Evolutionary conservation across 2,113 vertebrate genomes (phyloP), one percentile per base, ranked within the genome.

Genomic region (Proterorhinus semilunaris): DNA sequence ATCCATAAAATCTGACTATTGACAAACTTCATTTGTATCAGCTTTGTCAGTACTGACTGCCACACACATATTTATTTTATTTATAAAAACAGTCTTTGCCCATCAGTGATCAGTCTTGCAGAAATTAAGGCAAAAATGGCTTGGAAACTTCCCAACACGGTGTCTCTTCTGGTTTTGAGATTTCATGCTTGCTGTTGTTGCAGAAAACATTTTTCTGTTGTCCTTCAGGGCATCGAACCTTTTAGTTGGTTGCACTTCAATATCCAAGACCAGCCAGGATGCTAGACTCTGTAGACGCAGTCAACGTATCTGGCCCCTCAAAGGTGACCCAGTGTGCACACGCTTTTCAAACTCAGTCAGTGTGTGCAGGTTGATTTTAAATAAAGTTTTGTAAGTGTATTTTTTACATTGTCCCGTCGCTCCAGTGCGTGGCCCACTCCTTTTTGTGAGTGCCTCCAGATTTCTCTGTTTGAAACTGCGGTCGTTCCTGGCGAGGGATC

Each of bases 401-500:
- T 44, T 16, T 72, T 91, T 90, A 93, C 8, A 86, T 90, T 64
- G 86, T 89, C 57, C 91, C 86, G 6, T 94, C 91, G 5, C 83
- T 88, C 92, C 91, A 90, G 88, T 87, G 92, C 7, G 92, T 94
- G 12, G 93, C 89, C 96, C 96, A 98, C 69, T 94, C 93, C 84
- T 93, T 95, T 87, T 94, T 92, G 79, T 95, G 89, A 81, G 94
- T 89, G 49, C 87, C 92, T 46, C 93, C 93, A 0, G 89, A 92
- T 85, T 95, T 95, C 85, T 94, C 93, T 10, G 95, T 92, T 21
- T 93, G 93, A 87, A 94, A 94, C 85, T 93, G 94, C 66, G 92
- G 94, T 44, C 95, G 88, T 68, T 96, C 92, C 86, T 96, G 90
- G 2, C 93, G 92, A 0, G 93, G 95, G 83, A 97, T 98, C 93